A percentile compares a stretch with the other conserved stretches of the same genome.
Evolutionary conservation across 2,888 invertebrate species (phyloP).

Genomic region (Acleris sparsana): DNA sequence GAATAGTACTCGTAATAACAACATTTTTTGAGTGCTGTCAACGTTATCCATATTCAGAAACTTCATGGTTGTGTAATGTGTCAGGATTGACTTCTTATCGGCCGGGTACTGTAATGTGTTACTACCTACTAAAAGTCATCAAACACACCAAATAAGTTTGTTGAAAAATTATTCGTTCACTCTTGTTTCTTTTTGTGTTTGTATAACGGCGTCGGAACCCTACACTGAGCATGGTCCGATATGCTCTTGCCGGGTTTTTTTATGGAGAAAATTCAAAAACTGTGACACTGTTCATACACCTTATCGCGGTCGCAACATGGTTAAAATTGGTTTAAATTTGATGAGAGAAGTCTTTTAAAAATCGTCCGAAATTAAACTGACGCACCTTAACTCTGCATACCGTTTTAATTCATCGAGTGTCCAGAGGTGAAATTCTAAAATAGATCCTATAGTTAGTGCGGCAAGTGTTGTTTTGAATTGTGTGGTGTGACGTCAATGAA

Average conservation of each 20-base stretch:
- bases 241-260: neutral
- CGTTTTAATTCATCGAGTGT: constrained; percentile 68
- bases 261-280: constrained; percentile 50
- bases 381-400: constrained; percentile 62
- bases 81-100: too few relatives aligned
- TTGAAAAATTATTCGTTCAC: too few relatives aligned
- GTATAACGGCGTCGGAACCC: too few relatives aligned
- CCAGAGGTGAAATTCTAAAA: constrained; percentile 47
- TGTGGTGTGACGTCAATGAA: neutral
- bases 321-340: constrained; percentile 30
- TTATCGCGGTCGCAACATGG: constrained; percentile 30
- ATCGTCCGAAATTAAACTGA: constrained; percentile 62
- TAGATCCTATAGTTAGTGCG: constrained; percentile 4
- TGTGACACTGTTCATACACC: rapidly evolving
- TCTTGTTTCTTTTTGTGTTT: too few relatives aligned
- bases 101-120: too few relatives aligned
- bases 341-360: constrained; percentile 54
- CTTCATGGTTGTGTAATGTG: too few relatives aligned
- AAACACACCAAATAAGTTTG: too few relatives aligned
- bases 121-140: too few relatives aligned
- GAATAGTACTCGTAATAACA: too few relatives aligned
- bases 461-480: neutral
- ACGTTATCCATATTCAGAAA: too few relatives aligned
- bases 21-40: too few relatives aligned
- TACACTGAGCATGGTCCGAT: too few relatives aligned